Evolutionary conservation across 1,140 invertebrate species (phyloP).

Genomic region (Neotoxoptera formosana): DNA sequence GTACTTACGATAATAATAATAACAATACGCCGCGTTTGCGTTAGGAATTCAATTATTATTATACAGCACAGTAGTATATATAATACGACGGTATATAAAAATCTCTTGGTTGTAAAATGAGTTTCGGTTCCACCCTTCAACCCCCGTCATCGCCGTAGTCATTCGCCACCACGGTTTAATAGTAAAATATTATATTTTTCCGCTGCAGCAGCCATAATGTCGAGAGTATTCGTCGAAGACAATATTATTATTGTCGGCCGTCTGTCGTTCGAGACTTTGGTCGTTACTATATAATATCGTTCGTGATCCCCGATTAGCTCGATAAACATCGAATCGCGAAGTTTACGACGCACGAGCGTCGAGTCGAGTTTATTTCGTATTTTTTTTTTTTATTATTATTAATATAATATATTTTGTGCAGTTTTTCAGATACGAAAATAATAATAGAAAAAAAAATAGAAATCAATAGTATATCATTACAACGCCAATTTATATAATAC

Average conservation of each 20-base stretch:
- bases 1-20: background rate
- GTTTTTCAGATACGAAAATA: background rate
- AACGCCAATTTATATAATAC: too few relatives aligned
- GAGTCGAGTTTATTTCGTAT: background rate
- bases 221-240: background rate
- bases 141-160: background rate
- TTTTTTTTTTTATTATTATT: background rate
- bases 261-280: background rate
- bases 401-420: background rate
- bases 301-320: background rate
- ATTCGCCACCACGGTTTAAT: background rate
- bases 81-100: background rate
- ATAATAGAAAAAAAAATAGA: background rate
- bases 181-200: background rate
- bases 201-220: background rate
- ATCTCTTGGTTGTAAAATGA: background rate
- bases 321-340: background rate
- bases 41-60: background rate
- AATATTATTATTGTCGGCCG: background rate
- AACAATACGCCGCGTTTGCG: background rate
- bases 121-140: background rate
- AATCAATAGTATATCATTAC: background rate
- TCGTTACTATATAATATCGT: too few relatives aligned
- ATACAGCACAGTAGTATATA: background rate
- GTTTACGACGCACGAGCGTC: background rate